Evolutionary conservation across 2,113 vertebrate species (phyloP).

Genomic region (Triplophysa tibetana): DNA sequence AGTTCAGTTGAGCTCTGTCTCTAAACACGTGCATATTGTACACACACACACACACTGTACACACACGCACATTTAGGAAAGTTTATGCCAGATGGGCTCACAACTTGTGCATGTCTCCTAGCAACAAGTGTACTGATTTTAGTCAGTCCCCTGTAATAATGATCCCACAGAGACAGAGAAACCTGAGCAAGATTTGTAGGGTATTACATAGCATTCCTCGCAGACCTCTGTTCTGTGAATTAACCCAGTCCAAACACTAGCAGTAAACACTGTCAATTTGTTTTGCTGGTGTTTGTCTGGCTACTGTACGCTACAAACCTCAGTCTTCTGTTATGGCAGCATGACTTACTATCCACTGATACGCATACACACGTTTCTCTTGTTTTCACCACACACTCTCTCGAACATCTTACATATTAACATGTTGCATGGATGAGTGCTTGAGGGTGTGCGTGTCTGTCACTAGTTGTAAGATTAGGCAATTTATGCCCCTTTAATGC

Average conservation of each 20-base stretch:
- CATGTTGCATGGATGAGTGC: background rate
- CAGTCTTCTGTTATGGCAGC: slow-evolving; percentile 49
- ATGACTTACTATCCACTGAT: slow-evolving; percentile 43
- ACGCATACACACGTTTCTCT: slow-evolving; percentile 7
- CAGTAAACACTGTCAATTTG: slow-evolving; percentile 60
- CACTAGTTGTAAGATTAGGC: slow-evolving; percentile 22
- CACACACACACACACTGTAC: slow-evolving; percentile 37
- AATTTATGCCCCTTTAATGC: slow-evolving; percentile 15
- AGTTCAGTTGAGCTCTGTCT: too few relatives aligned
- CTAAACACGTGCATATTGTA: too few relatives aligned
- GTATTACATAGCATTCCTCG: slow-evolving; percentile 56
- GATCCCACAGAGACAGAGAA: slow-evolving; percentile 19
- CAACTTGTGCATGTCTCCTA: slow-evolving; percentile 79
- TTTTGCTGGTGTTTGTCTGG: slow-evolving; percentile 58
- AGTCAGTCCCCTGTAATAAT: too few relatives aligned
- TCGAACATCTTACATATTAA: slow-evolving; percentile 33
- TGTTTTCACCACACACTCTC: background rate
- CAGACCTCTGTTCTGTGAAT: slow-evolving; percentile 54
- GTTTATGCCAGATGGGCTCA: slow-evolving; percentile 79
- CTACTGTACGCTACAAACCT: slow-evolving; percentile 55
- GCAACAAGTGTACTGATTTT: slow-evolving; percentile 76
- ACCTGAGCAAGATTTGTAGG: slow-evolving; percentile 33
- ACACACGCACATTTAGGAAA: slow-evolving; percentile 67
- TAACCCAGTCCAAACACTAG: slow-evolving; percentile 61
- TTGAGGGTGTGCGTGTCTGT: background rate